These are phyloP conservation scores for Paramormyrops kingsleyae DNA, from an alignment of 2,113 vertebrate genomes.

Conservation along the genomic window DNA sequence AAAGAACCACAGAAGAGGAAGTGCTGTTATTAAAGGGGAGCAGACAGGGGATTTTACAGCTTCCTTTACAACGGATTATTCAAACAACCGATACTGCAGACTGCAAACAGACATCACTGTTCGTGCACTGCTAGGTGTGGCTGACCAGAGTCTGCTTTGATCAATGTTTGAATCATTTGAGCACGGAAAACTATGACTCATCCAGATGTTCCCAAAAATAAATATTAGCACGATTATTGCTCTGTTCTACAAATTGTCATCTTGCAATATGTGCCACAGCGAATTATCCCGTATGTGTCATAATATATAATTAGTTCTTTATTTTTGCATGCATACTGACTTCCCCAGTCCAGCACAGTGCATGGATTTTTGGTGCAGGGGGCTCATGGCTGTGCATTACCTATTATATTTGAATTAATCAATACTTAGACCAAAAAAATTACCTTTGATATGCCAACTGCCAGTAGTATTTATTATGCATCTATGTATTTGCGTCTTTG, in stretches of 20 bases:
- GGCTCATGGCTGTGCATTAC: neutral
- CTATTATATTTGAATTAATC: neutral
- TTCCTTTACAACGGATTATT: constrained; percentile 22
- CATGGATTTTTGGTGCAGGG: neutral
- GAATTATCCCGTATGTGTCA: neutral
- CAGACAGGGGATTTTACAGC: constrained; percentile 4
- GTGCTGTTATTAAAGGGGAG: constrained; percentile 15
- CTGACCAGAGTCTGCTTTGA: neutral
- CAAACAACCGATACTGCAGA: constrained; percentile 20
- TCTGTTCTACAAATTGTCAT: neutral
- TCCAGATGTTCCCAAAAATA: neutral
- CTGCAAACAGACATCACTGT: constrained; percentile 8
- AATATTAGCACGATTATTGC: neutral
- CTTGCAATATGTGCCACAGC: neutral
- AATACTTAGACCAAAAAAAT: neutral
- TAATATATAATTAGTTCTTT: neutral
- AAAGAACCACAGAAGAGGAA: constrained; percentile 23
- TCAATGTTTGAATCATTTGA: neutral
- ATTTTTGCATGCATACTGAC: neutral
- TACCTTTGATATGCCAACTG: neutral
- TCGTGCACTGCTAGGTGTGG: neutral
- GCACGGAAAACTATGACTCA: neutral
- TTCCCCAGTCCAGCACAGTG: neutral
- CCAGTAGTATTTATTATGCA: neutral
- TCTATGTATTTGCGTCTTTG: neutral